These are phyloP conservation scores for Brachionus angularis DNA, from an alignment of 1,140 invertebrate species.

Conservation along the genomic window DNA sequence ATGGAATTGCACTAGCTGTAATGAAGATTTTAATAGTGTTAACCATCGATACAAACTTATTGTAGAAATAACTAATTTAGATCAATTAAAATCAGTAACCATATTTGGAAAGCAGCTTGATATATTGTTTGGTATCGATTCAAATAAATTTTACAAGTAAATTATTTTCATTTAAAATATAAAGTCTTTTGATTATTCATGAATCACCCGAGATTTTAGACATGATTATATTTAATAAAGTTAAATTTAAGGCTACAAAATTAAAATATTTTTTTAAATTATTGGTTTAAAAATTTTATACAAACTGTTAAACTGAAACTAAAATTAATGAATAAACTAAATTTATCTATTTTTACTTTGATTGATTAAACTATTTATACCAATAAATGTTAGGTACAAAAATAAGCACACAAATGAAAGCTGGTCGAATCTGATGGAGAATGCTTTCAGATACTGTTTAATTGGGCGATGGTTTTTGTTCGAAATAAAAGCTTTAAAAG, in stretches of 20 bases:
- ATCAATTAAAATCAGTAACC: background rate
- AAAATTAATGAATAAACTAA: background rate
- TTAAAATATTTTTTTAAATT: too few relatives aligned
- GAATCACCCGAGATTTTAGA: too few relatives aligned
- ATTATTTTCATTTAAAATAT: too few relatives aligned
- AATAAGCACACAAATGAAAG: conserved; percentile 1
- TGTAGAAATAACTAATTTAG: background rate
- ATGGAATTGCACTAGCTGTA: conserved; percentile 23
- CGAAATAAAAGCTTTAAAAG: conserved; percentile 3
- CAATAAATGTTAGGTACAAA: background rate
- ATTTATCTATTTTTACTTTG: background rate
- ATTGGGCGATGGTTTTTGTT: conserved; percentile 16
- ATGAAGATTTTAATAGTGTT: conserved; percentile 1
- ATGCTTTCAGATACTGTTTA: conserved; percentile 10
- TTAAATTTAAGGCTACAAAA: too few relatives aligned
- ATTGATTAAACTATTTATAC: too few relatives aligned
- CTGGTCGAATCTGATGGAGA: background rate
- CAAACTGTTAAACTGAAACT: too few relatives aligned
- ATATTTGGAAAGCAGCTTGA: background rate
- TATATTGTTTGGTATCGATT: conserved; percentile 4
- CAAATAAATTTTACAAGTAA: conserved; percentile 15
- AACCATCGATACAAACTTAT: background rate
- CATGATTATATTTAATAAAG: too few relatives aligned
- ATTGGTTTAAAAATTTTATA: too few relatives aligned
- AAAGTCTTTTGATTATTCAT: too few relatives aligned